Base-by-base conservation (phyloP, 2,797 vertebrate genomes). In the Gymnopithys bicolor region DNA sequence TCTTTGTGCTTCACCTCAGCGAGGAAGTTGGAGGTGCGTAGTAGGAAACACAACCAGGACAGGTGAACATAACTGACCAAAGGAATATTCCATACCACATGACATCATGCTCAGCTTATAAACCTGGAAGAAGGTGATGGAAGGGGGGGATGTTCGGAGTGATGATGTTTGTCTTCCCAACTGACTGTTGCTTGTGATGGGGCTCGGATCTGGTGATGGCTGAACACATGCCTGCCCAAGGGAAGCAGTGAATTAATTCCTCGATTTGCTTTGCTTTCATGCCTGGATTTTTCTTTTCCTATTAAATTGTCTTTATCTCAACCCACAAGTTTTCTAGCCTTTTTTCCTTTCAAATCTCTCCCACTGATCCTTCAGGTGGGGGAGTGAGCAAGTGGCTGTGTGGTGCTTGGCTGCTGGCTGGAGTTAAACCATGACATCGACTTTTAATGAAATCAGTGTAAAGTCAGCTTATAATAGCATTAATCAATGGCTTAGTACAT, bases 1-100 rank as follows among this genome's bases (percentile, higher is more conserved):
- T 32, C 30, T 64, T 69, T 0, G 0, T 43, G 17, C 9, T 25
- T n/a, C 37, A 11, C 0, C 0, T 13, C 69, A 16, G 23, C 5
- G 37, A 69, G n/a, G 9, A 45, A n/a, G 11, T 5, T 63, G 23
- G 28, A 13, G n/a, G 24, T 56, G 11, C 24, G 7, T 22, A 23
- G 49, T 35, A 69, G 32, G 11, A 63, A n/a, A 22, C 9, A 28
- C 19, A 51, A 7, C 5, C 27, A 14, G n/a, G 13, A 51, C 19
- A 22, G 7, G 24, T 45, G 17, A 33, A 45, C 35, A 43, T 14
- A 13, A 37, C 11, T 22, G 43, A 22, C 43, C 23, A 53, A 25
- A 75, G 22, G 19, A 7, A 7, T 53, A 24, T 32, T 68, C 25
- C 22, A 23, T 10, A 32, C 33, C 8, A 7, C 11, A 19, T 19